Evolutionary conservation across 2,888 invertebrate species (phyloP).

Genomic region (Antheraea yamamai): DNA sequence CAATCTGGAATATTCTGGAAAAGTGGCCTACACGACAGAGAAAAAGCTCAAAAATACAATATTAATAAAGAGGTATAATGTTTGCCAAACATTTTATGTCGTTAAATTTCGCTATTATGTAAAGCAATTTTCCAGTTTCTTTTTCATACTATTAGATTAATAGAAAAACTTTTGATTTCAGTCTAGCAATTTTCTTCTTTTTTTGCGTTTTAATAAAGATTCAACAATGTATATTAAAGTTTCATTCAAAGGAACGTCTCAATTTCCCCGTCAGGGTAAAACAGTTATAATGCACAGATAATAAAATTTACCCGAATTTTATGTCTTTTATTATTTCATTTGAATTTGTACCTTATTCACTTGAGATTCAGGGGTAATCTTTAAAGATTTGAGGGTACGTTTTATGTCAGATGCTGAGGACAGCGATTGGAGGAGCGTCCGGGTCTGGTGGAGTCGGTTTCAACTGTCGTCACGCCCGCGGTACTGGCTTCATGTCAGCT

Average conservation of each 20-base stretch:
- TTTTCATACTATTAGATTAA: no score
- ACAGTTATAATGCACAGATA: not conserved
- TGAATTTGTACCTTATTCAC: not conserved
- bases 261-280: not conserved
- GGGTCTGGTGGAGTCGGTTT: slow-evolving; percentile 34
- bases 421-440: slow-evolving; percentile 44
- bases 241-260: not conserved
- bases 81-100: not conserved
- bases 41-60: not conserved
- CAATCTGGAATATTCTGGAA: not conserved
- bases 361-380: not conserved
- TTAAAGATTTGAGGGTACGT: not conserved
- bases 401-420: slow-evolving; percentile 54
- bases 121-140: not conserved
- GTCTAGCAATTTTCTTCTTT: not conserved
- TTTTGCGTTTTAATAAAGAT: not conserved
- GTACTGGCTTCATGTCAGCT: slow-evolving; percentile 59
- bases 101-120: not conserved
- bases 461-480: slow-evolving; percentile 58
- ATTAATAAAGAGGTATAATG: not conserved
- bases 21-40: not conserved
- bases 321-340: not conserved
- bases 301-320: not conserved
- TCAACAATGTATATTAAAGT: not conserved
- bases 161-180: no score